Base-by-base conservation (phyloP, 2,113 vertebrate genomes). In the Gila orcuttii region DNA sequence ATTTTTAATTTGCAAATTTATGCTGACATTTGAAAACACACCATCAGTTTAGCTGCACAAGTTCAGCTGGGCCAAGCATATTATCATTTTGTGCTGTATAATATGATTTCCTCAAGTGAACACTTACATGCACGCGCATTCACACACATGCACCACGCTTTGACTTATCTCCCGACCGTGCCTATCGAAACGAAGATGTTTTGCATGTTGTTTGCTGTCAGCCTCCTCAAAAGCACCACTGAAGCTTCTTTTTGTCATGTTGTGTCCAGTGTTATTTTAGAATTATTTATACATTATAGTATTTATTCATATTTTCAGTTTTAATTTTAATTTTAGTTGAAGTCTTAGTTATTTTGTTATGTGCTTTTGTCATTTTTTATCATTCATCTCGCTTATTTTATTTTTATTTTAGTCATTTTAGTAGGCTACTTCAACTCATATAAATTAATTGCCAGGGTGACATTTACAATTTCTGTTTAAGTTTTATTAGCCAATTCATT, bases 1-100 rank as follows among this genome's bases (percentile, higher is more conserved):
- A 89, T 89, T 89, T 94, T 95, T 93, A 94, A 94, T 94, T 94
- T 93, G 94, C 94, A 95, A 95, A 95, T 95, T 93, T 94, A 95
- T 94, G 93, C 94, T 95, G 94, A 95, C 94, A 95, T 95, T 95
- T 94, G 91, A 93, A 92, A 94, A 91, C 90, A 90, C 91, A 90
- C 91, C 93, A 91, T 93, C 93, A 91, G 92, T 91, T 94, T 92
- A 92, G 89, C 91, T 93, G 93, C 92, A 91, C 90, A 87, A 91
- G 92, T 93, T 91, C 91, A 92, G 92, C 91, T 90, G 91, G 94
- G 92, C 90, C 92, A 92, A 92, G 88, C 90, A 92, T 93, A 95
- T 95, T 94, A 94, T 93, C 92, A 93, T 94, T 93, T 88, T 91
- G 89, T 84, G 86, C 93, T 93, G 94, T 93, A 94, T 94, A 95